phyloP scores from a whole-genome alignment of 2,113 vertebrate species.

The Mionectes macconnelli region DNA sequence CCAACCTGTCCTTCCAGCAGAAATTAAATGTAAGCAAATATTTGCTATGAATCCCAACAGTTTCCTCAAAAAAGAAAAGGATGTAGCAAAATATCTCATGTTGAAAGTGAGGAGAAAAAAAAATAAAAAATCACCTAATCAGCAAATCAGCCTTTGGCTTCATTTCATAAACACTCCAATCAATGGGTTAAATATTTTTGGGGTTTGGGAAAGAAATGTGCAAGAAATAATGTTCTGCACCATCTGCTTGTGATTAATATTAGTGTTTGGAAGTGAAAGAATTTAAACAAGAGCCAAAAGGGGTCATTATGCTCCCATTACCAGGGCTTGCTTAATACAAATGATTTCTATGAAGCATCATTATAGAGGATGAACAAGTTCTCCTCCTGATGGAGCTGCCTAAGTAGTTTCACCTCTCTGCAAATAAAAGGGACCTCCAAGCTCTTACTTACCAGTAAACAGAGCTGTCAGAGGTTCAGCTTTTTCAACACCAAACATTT shows the following conservation, averaged over 20 bases:
- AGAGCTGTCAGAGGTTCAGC: neutral
- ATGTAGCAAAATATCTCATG: neutral
- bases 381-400: neutral
- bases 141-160: slow-evolving; percentile 8
- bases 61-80: neutral
- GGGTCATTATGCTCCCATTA: slow-evolving; percentile 55
- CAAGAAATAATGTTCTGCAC: slow-evolving; percentile 53
- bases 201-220: slow-evolving; percentile 37
- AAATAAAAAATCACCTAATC: neutral
- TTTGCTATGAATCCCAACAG: neutral
- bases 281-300: slow-evolving; percentile 60
- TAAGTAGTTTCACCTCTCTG: slow-evolving; percentile 30
- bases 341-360: slow-evolving; percentile 35
- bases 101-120: neutral
- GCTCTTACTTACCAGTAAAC: neutral
- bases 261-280: slow-evolving; percentile 58
- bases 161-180: slow-evolving; percentile 1
- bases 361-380: slow-evolving; percentile 17
- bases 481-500: neutral
- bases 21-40: neutral
- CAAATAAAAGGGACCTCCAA: neutral
- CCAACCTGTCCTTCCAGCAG: neutral
- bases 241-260: slow-evolving; percentile 64
- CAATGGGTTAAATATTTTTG: slow-evolving; percentile 50
- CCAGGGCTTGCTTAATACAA: slow-evolving; percentile 48